Evolutionary conservation across 2,113 vertebrate species (phyloP), one percentile per base, ranked within the genome.

Genomic region (Tyrannus savana): DNA sequence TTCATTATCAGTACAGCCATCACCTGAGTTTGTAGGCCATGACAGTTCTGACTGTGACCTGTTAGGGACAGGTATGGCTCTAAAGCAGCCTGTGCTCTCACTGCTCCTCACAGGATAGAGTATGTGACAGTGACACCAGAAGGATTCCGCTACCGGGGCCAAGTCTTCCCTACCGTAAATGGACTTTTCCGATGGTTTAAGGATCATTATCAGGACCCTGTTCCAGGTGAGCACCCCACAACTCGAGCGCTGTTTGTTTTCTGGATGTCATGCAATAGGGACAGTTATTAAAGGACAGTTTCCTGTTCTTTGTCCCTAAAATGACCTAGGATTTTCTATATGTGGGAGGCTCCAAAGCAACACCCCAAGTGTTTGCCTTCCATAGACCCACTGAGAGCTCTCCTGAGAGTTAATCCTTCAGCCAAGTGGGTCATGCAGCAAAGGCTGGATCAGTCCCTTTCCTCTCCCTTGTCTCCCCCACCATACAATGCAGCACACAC

Each of bases 171-270:
- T 31, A 98, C 99, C 1, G 99, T 99, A 80, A 99, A 99, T 4
- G 99, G 99, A 47, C 98, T 99, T 28, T 99, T 99, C 98, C 98
- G 99, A 44, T 99, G 99, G 99, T 99, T 99, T 97, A 99, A 99
- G 96, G 99, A 99, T 97, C 99, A 99, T 96, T 99, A 99, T 93
- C 99, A 99, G 68, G 99, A 99, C 92, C 99, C 99, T 56, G 99
- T 99, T 33, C 99, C 99, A 95, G 99, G 99, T 99, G 92, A 94
- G 63, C 24, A 39, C 12, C 35, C 37, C 50, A 33, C 12, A 55
- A 42, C 22, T 55, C n/a, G 11, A 80, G 33, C 76, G n/a, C 53
- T 82, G 2, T 62, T 67, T 62, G 6, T 72, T 93, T 42, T 33
- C 17, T 16, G 41, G 41, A 4, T 44, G 21, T 67, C 66, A 28